A percentile compares a stretch with the other conserved stretches of the same genome.
Evolutionary conservation across 92 coral and sea anemone species (phyloP).

Genomic region (Porites cylindrica): DNA sequence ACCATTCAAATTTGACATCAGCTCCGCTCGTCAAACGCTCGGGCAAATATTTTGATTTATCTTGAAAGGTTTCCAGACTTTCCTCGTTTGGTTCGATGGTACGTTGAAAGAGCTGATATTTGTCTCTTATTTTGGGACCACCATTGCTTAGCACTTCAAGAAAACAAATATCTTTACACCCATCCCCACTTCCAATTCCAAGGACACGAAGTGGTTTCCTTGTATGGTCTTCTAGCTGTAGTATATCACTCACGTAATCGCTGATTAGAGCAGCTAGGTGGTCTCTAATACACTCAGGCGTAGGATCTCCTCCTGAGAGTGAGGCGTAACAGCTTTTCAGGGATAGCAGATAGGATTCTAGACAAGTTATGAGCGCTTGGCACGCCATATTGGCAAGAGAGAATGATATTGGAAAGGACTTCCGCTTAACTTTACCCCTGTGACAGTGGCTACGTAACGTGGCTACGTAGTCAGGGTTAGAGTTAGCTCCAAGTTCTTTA

Average conservation of each 20-base stretch:
- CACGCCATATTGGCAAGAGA: background rate
- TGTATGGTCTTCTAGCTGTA: conserved; percentile 10
- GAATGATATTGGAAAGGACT: too few species aligned
- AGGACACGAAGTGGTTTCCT: conserved; percentile 6
- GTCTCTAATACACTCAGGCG: background rate
- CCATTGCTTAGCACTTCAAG: background rate
- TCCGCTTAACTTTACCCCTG: too few species aligned
- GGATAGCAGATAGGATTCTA: background rate
- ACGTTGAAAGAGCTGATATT: background rate
- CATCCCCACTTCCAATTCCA: conserved; percentile 32
- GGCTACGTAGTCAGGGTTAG: too few species aligned
- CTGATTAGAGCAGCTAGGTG: background rate
- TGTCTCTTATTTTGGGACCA: background rate
- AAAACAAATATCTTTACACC: conserved; percentile 10
- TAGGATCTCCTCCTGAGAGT: background rate
- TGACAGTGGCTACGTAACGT: too few species aligned
- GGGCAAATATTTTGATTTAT: background rate
- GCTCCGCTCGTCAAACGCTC: background rate
- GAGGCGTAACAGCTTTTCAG: background rate
- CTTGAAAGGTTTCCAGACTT: background rate
- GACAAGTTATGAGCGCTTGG: background rate
- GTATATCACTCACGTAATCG: background rate
- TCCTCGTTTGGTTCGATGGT: conserved; percentile 21
- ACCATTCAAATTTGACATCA: background rate
- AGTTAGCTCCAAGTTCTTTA: too few species aligned